Base-by-base conservation (phyloP, 2,797 vertebrate genomes). In the Sebastiscus tertius region DNA sequence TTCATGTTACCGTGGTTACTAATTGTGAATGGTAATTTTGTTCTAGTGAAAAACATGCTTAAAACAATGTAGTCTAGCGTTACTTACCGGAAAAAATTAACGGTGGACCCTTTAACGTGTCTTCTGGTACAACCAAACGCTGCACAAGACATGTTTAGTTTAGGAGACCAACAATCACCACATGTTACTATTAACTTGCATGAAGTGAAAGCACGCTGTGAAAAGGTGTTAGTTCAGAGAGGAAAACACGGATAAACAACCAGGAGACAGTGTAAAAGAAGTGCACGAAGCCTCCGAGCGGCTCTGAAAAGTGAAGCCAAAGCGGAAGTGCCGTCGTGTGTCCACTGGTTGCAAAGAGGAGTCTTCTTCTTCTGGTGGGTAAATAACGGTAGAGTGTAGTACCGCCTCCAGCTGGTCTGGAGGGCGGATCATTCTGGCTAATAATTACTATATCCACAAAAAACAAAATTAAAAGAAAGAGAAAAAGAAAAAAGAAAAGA, bases 1-100 rank as follows among this genome's bases (percentile, higher is more conserved):
- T 46, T 46, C 24, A 12, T 8, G n/a, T 18, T 11, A 24, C 49
- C 20, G 18, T 52, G 20, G 4, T 52, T n/a, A 42, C 8, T 39
- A 26, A 55, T 6, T 24, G 49, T 20, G 26, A 55, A 16, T 34
- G 66, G n/a, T 68, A 14, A 0, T 54, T 52, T 54, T 16, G 7
- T 8, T 2, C 9, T 29, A 4, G 26, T 0, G 16, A 27, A 42
- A 26, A 66, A n/a, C 22, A 4, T 10, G 16, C n/a, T 68, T 8
- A 34, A 55, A 10, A 55, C 22, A 22, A 33, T 1, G 31, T 24
- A 33, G 49, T 20, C 49, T n/a, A 18, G 13, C 34, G 12, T 10
- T 26, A 65, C 66, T 26, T 26, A 69, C 66, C 66, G n/a, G 52
- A 69, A 69, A 24, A 69, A 69, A 56, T 55, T 55, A 24, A 69